A percentile compares a stretch with the other conserved stretches of the same genome.
These are phyloP conservation scores for Lucilia sericata DNA, from an alignment of 1,140 invertebrate genomes.

Conservation along the genomic window DNA sequence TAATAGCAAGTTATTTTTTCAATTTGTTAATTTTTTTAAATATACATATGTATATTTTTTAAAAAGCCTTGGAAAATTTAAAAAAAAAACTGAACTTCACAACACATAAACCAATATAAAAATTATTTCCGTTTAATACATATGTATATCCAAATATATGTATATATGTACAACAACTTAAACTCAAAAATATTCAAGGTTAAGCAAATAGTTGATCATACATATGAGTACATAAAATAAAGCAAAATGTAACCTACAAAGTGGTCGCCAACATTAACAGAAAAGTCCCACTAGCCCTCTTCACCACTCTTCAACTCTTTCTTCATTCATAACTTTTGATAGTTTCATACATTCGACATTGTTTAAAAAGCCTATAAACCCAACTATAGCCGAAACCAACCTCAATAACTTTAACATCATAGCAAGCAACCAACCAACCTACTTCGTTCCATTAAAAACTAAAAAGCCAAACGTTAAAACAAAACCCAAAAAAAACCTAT, in stretches of 20 bases:
- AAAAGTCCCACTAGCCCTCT: neutral
- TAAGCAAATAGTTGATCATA: constrained; percentile 35
- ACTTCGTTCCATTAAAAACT: neutral
- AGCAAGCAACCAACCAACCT: neutral
- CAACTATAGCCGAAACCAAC: neutral
- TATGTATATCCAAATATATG: too few relatives aligned
- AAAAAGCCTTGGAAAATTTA: constrained; percentile 35
- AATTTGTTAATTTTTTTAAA: neutral
- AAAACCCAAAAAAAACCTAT: neutral
- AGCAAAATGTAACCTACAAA: neutral
- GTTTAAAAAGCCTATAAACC: neutral
- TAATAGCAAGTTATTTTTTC: neutral
- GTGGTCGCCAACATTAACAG: neutral
- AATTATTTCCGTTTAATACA: constrained; percentile 6
- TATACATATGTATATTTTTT: neutral
- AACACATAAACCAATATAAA: constrained; percentile 21
- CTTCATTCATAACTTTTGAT: constrained; percentile 1
- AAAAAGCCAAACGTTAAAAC: neutral
- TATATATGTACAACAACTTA: neutral
- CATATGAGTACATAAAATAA: neutral
- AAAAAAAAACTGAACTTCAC: neutral
- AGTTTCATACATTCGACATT: neutral
- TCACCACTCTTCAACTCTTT: too few relatives aligned
- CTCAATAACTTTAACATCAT: neutral
- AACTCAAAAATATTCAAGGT: constrained; percentile 16